Evolutionary conservation across 2,888 invertebrate species (phyloP), one percentile per base, ranked within the genome.

Genomic region (Bellardia bayeri): DNA sequence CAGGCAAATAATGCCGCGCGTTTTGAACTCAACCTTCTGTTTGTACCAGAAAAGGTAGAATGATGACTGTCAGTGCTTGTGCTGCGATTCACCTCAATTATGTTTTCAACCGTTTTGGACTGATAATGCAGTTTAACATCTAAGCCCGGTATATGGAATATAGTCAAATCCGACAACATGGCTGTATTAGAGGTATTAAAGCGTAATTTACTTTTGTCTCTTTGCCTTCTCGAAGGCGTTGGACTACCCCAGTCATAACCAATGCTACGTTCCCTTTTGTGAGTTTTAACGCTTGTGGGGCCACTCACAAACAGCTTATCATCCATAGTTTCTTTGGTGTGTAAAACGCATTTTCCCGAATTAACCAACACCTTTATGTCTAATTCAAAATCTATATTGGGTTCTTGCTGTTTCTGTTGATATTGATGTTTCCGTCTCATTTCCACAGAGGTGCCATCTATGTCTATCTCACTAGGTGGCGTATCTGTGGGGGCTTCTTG

Each of bases 291-390:
- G 16, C 90, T 90, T 54, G 91, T 90, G 0, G 89, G 86, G 0
- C 89, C 90, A 8, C 89, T 89, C 33, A 93, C 94, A 93, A 89
- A 93, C 96, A 96, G 76, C 96, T 96, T 90, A 94, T 95, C 81
- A 93, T 94, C 87, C 5, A 90, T 91, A 0, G 95, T 95, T 91
- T 98, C 97, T 93, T 98, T 98, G 2, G 99, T 99, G 93, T 99
- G 99, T 54, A 99, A 95, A 49, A 98, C 98, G 93, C 99, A 99
- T 94, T 99, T 98, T 9, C 99, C 99, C 90, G 98, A 98, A 93
- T 98, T 99, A 87, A 99, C 98, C 91, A 98, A 96, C 64, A 99
- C 98, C 94, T 98, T 98, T 7, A 99, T 97, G 93, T 99, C 99
- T 90, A 99, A 94, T 92, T 99, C 98, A 91, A 99, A 97, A 94